Percentiles rank a stretch among this genome's conserved stretches.
phyloP scores from a whole-genome alignment of 1,140 invertebrate genomes.

The Adoxophyes honmai region DNA sequence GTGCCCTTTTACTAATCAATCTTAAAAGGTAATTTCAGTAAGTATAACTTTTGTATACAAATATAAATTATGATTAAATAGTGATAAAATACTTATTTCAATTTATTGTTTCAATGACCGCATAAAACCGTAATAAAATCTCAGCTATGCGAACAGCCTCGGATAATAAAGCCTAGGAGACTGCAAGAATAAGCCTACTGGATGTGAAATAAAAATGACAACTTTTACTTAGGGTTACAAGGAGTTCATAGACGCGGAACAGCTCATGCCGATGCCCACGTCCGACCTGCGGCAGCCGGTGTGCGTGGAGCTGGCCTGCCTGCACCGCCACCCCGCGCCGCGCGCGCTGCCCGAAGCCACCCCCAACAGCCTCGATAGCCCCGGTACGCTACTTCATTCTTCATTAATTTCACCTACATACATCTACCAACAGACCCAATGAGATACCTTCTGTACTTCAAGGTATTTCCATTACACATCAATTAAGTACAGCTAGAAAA shows the following conservation, averaged over 20 bases:
- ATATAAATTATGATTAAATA: too few species aligned
- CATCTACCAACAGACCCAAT: constrained; percentile 17
- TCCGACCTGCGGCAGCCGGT: constrained; percentile 88
- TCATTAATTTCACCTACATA: background rate
- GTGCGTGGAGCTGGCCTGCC: constrained; percentile 87
- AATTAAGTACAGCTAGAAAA: too few species aligned
- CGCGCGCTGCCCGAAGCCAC: constrained; percentile 68
- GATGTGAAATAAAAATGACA: background rate
- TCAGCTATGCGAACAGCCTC: background rate
- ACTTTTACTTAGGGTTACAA: constrained; percentile 84
- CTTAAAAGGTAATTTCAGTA: constrained; percentile 11
- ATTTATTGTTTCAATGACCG: too few species aligned
- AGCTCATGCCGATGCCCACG: constrained; percentile 88
- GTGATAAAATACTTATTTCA: too few species aligned
- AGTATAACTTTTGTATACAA: too few species aligned
- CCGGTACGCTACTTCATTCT: constrained; percentile 44
- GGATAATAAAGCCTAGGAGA: background rate
- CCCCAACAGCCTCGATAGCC: constrained; percentile 75
- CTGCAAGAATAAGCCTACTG: too few species aligned
- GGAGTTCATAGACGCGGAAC: constrained; percentile 91
- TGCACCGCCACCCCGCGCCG: constrained; percentile 77
- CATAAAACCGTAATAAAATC: too few species aligned
- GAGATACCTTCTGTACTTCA: background rate
- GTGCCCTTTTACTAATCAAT: constrained; percentile 5
- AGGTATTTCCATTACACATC: too few species aligned